phyloP scores from a whole-genome alignment of 2,797 vertebrate species.

The Arremon brunneinucha region DNA sequence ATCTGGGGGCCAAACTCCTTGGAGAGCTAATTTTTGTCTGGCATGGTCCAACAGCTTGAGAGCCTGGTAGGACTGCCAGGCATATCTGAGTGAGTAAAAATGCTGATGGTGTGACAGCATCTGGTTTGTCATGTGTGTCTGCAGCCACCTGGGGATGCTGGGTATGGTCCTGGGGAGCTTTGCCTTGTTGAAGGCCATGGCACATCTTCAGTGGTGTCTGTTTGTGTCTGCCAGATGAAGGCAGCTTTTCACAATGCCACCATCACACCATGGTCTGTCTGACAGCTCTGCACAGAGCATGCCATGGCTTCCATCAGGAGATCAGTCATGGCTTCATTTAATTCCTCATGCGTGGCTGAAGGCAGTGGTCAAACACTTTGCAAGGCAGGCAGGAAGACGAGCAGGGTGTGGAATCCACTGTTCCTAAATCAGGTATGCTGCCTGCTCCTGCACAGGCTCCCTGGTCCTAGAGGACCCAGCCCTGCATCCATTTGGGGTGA shows the following conservation, averaged over 20 bases:
- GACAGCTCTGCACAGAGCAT: not conserved
- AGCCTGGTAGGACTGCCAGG: not conserved
- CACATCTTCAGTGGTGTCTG: not conserved
- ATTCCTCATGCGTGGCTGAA: not conserved
- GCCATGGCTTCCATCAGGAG: accelerated
- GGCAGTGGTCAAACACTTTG: not conserved
- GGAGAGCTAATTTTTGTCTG: not conserved
- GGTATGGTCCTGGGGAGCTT: not conserved
- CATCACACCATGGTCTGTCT: accelerated
- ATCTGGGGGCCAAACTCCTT: not conserved
- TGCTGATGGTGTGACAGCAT: not conserved
- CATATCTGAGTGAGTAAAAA: not conserved
- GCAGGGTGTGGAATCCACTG: not conserved
- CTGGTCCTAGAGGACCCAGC: not conserved
- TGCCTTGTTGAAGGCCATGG: not conserved
- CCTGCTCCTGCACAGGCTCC: not conserved
- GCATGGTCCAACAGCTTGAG: not conserved
- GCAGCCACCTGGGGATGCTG: not conserved
- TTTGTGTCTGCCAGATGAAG: not conserved
- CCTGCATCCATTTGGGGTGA: not conserved
- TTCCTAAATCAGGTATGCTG: not conserved
- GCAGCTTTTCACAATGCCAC: not conserved
- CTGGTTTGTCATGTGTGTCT: not conserved
- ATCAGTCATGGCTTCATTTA: not conserved
- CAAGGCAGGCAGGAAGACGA: not conserved